phyloP scores from a whole-genome alignment of 2,888 invertebrate species.

The Phlogophora meticulosa region DNA sequence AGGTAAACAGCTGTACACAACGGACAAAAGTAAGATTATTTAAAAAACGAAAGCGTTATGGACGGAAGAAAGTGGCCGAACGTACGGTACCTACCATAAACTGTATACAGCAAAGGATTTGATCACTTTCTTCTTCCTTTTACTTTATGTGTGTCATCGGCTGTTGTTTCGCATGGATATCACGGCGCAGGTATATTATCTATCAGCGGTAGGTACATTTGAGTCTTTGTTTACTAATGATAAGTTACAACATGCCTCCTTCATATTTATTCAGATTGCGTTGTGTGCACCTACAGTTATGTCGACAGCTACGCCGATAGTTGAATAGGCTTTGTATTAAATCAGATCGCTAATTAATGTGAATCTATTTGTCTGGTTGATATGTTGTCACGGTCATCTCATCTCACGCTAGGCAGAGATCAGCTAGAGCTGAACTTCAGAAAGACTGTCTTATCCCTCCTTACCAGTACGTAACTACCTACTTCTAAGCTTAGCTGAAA shows the following conservation, averaged over 20 bases:
- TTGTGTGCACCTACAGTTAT: constrained; percentile 47
- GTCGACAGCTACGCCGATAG: constrained; percentile 48
- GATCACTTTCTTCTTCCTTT: constrained; percentile 60
- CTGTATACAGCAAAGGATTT: constrained; percentile 31
- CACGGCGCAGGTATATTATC: constrained; percentile 43
- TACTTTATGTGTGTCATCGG: constrained; percentile 51
- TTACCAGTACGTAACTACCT: no score
- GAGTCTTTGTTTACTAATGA: constrained; percentile 68
- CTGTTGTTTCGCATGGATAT: constrained; percentile 49
- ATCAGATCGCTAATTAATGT: constrained; percentile 1
- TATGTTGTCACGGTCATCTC: no score
- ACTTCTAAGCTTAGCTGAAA: no score
- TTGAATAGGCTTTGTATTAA: constrained; percentile 13
- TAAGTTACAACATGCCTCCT: constrained; percentile 61
- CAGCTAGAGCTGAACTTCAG: no score
- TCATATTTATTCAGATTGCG: constrained; percentile 66
- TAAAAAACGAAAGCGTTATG: constrained; percentile 37
- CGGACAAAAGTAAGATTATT: constrained; percentile 11
- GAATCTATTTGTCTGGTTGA: no score
- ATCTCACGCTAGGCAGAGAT: no score
- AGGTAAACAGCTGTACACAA: background rate
- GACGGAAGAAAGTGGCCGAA: constrained; percentile 37
- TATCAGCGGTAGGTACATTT: constrained; percentile 52
- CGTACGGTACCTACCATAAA: constrained; percentile 9
- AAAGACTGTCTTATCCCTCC: no score